Conservation (phyloP, 2,113 vertebrate genomes). For the Corythoichthys intestinalis region DNA sequence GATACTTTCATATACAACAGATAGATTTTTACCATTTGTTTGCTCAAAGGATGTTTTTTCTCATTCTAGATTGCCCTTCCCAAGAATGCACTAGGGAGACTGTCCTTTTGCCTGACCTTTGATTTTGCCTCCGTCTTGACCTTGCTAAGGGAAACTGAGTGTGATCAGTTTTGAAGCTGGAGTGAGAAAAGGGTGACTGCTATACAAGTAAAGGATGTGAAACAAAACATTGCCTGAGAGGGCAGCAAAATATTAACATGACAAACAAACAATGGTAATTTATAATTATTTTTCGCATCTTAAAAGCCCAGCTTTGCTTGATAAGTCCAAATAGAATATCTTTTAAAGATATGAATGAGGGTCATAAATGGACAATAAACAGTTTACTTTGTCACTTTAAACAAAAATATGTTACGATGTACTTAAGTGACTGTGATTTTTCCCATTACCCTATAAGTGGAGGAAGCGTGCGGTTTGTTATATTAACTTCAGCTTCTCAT, state of each 20-base stretch:
- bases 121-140: constrained; percentile 26
- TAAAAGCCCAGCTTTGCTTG: constrained; percentile 17
- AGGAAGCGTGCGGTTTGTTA: not conserved
- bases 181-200: constrained; percentile 18
- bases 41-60: constrained; percentile 47
- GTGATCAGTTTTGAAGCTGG: constrained; percentile 6
- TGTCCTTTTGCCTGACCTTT: constrained; percentile 30
- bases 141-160: constrained; percentile 28
- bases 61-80: constrained; percentile 33
- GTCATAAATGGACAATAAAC: not conserved
- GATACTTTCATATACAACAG: not conserved
- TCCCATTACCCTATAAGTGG: not conserved
- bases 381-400: not conserved
- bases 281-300: constrained; percentile 11
- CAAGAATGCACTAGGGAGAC: constrained; percentile 25
- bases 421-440: not conserved
- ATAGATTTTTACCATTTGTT: constrained; percentile 5
- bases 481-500: not conserved
- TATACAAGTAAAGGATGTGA: constrained; percentile 19
- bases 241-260: not conserved
- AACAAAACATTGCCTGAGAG: constrained; percentile 41
- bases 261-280: constrained; percentile 1
- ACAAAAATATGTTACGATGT: not conserved
- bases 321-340: constrained; percentile 16
- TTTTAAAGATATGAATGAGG: not conserved